A percentile compares a stretch with the other conserved stretches of the same genome.
Evolutionary conservation across 2,888 invertebrate species (phyloP).

Genomic region (Drosophila lacicola): DNA sequence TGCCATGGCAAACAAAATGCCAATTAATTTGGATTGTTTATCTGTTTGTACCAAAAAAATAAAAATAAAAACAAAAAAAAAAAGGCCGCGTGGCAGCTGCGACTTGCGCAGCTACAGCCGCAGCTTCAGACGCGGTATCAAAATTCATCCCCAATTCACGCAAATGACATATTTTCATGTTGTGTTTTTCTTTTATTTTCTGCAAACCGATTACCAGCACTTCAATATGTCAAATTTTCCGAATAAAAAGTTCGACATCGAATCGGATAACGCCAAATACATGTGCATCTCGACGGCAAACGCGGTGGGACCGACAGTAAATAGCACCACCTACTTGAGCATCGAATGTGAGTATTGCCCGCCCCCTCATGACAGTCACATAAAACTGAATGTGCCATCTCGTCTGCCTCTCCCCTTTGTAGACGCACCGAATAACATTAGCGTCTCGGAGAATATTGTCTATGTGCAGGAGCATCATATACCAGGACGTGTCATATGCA

Average conservation of each 20-base stretch:
- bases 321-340: constrained; percentile 93
- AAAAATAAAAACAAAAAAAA: constrained; percentile 1
- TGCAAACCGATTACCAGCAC: constrained; percentile 85
- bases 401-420: constrained; percentile 7
- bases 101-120: background rate
- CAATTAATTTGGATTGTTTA: constrained; percentile 54
- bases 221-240: constrained; percentile 96
- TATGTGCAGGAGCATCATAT: constrained; percentile 86
- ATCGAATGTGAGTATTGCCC: constrained; percentile 92
- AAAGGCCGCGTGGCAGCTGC: constrained; percentile 22
- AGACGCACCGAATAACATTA: constrained; percentile 95
- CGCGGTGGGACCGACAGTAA: constrained; percentile 91
- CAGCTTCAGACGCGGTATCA: constrained; percentile 5
- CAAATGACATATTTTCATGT: constrained; percentile 42
- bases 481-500: constrained; percentile 86
- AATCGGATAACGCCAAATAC: constrained; percentile 92
- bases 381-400: background rate
- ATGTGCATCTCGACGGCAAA: constrained; percentile 93
- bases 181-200: constrained; percentile 38
- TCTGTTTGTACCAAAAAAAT: constrained; percentile 1
- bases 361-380: constrained; percentile 2
- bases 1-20: constrained; percentile 31
- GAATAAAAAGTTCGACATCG: constrained; percentile 90
- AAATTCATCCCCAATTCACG: constrained; percentile 36
- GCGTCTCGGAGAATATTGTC: constrained; percentile 87